Evolutionary conservation across 1,140 invertebrate species (phyloP).

Genomic region (Drosophila navojoa): DNA sequence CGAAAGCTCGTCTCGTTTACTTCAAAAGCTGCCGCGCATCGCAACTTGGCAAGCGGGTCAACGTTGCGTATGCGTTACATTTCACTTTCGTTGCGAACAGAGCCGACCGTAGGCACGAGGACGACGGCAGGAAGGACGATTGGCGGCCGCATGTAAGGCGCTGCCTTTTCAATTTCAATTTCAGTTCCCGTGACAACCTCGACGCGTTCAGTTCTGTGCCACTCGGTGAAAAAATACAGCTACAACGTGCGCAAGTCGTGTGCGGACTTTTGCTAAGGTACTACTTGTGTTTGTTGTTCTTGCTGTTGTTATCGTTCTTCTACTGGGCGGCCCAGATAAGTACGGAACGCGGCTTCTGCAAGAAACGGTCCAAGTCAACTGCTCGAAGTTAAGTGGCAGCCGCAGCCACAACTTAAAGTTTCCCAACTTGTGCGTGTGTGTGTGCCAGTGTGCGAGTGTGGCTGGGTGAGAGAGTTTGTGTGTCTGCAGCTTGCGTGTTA

Average conservation of each 20-base stretch:
- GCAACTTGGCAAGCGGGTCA: constrained; percentile 52
- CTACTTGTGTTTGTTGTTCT: constrained; percentile 5
- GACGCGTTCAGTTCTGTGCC: constrained; percentile 59
- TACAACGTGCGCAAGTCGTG: constrained; percentile 43
- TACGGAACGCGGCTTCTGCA: constrained; percentile 57
- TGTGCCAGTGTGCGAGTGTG: constrained; percentile 16
- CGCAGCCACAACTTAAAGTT: constrained; percentile 47
- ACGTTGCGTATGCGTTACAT: constrained; percentile 77
- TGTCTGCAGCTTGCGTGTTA: constrained; percentile 24
- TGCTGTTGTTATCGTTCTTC: constrained; percentile 11
- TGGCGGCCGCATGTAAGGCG: constrained; percentile 59
- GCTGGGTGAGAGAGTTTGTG: neutral
- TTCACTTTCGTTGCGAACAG: constrained; percentile 68
- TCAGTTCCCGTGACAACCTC: constrained; percentile 78
- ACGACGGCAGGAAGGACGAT: constrained; percentile 25
- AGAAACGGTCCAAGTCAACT: constrained; percentile 37
- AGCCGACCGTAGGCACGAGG: constrained; percentile 23
- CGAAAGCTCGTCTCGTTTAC: constrained; percentile 45
- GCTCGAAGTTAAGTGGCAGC: constrained; percentile 34
- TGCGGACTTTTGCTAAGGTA: constrained; percentile 42
- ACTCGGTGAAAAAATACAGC: constrained; percentile 14
- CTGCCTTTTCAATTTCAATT: constrained; percentile 63
- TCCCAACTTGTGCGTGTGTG: constrained; percentile 8
- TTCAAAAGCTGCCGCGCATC: constrained; percentile 47
- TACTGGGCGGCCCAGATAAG: constrained; percentile 55